Base-by-base conservation (phyloP, 1,140 invertebrate genomes). In the Temnothorax curvispinosus region DNA sequence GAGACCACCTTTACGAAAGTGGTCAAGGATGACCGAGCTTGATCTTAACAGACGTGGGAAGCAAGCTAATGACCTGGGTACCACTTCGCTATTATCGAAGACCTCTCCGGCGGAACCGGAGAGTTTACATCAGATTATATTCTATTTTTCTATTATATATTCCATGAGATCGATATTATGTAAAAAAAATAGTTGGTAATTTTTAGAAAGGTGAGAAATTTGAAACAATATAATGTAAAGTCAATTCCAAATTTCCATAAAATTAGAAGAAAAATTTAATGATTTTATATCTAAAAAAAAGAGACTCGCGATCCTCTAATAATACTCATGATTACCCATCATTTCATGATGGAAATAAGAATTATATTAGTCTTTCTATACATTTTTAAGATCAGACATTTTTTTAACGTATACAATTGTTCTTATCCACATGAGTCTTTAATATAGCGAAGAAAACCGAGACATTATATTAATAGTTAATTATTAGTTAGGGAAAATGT, bases 21-120 rank as follows among this genome's bases (percentile, higher is more conserved):
- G 44, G 80, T 93, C 89, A 90, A 92, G 85, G 89, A 92, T 91
- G 88, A 90, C 77, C 92, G 87, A 92, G 92, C 91, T 94, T 91
- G 87, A 93, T 92, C 91, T 91, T 89, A 89, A 89, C 62, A 88
- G 11, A 74, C 15, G 11, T 21, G 21, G 9, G 11, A 86, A 54
- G 11, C 2, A 41, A 78, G 86, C 85, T 82, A 88, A 92, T 62
- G 77, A 89, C 71, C 71, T 62, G 32, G 76, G 9, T 8, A 6
- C 9, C 44, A 47, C 32, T 15, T 50, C 58, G 11, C 11, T 60
- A 15, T 54, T 41, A 47, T 8, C 11, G 35, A n/a, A 52, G n/a
- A 13, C 6, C 21, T 15, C 11, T 13, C 41, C 15, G 4, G 21
- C 13, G 18, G 9, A 54, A 54, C 8, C 15, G 18, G 18, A 75